These are phyloP conservation scores for Tanaodytes sp. DNA, from an alignment of 2,888 invertebrate species.

Conservation along the genomic window DNA sequence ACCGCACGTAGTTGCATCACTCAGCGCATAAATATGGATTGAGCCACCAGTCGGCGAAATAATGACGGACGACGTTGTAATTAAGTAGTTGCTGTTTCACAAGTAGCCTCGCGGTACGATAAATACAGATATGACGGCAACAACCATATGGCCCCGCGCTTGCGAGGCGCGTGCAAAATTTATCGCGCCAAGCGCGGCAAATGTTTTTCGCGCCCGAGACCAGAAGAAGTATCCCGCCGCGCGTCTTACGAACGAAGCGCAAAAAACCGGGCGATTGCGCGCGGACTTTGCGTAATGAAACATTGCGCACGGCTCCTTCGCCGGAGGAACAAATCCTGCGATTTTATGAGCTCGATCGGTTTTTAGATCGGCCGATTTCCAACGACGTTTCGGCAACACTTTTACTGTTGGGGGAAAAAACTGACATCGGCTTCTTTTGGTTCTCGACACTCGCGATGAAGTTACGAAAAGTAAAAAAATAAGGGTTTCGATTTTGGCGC, in stretches of 20 bases:
- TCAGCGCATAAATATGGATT: slow-evolving; percentile 61
- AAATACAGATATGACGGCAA: slow-evolving; percentile 52
- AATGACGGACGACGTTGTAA: slow-evolving; percentile 58
- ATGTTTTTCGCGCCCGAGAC: too few relatives aligned
- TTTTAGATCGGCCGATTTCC: slow-evolving; percentile 1
- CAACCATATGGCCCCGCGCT: slow-evolving; percentile 52
- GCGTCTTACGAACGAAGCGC: slow-evolving; percentile 33
- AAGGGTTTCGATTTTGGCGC: too few relatives aligned
- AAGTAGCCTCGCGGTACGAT: slow-evolving; percentile 52
- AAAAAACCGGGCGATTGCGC: slow-evolving; percentile 27
- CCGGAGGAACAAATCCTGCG: slow-evolving; percentile 35
- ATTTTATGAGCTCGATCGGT: too few relatives aligned
- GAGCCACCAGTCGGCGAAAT: slow-evolving; percentile 54
- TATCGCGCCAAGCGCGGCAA: slow-evolving; percentile 38
- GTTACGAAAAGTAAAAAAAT: too few relatives aligned
- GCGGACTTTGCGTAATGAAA: slow-evolving; percentile 23
- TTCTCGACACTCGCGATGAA: too few relatives aligned
- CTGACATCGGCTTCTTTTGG: too few relatives aligned
- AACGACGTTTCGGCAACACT: background rate
- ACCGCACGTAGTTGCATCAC: slow-evolving; percentile 58
- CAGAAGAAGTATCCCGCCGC: too few relatives aligned
- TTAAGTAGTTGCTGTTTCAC: slow-evolving; percentile 57
- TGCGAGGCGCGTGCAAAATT: slow-evolving; percentile 42
- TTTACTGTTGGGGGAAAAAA: too few relatives aligned
- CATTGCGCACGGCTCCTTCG: slow-evolving; percentile 31